These are phyloP conservation scores for Drosophila carrolli DNA, from an alignment of 1,140 invertebrate genomes.

Conservation along the genomic window DNA sequence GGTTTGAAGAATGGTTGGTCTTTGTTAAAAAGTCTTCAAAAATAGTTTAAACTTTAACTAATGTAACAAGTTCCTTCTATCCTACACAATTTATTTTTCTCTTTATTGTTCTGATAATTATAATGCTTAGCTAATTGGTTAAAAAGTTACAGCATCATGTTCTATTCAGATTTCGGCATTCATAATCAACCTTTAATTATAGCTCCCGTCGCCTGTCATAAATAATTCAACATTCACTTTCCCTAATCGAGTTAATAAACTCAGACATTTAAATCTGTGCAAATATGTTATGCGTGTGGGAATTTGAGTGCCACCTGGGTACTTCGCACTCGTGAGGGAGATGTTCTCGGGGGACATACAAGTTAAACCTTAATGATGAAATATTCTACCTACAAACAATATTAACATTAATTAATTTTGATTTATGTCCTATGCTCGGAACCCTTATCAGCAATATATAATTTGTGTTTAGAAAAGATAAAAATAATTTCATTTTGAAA, in stretches of 20 bases:
- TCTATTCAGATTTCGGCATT: not conserved
- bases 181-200: not conserved
- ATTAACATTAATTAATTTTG: slow-evolving; percentile 9
- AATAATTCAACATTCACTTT: slow-evolving; percentile 13
- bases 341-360: no score
- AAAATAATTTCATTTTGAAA: not conserved
- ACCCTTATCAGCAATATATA: not conserved
- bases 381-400: slow-evolving; percentile 6
- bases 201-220: slow-evolving; percentile 1
- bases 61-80: no score
- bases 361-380: slow-evolving; percentile 4
- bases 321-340: not conserved
- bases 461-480: not conserved
- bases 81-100: no score
- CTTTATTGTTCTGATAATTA: no score
- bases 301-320: not conserved
- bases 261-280: slow-evolving; percentile 6
- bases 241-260: slow-evolving; percentile 27
- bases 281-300: slow-evolving; percentile 15
- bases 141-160: not conserved
- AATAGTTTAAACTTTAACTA: no score
- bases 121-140: no score
- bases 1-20: no score
- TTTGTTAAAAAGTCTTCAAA: no score
- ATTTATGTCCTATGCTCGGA: slow-evolving; percentile 12